These are phyloP conservation scores for Euura saliciscinereae DNA, from an alignment of 1,140 invertebrate species.

Conservation along the genomic window DNA sequence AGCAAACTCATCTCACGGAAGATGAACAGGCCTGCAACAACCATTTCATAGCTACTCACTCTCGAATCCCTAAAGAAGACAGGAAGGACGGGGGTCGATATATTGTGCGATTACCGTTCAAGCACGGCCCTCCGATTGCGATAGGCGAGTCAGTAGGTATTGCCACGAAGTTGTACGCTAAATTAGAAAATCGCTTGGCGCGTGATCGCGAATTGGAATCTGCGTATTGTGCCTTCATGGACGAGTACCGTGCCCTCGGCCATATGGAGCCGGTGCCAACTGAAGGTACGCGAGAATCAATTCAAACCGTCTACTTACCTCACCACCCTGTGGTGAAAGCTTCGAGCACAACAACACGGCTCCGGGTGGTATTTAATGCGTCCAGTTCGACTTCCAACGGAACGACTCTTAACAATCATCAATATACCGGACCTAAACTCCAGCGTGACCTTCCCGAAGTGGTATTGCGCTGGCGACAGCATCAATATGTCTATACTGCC, in stretches of 20 bases:
- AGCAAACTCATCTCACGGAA: neutral
- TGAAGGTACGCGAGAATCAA: no score
- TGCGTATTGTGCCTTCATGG: constrained; percentile 33
- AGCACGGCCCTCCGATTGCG: no score
- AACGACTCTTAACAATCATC: constrained; percentile 37
- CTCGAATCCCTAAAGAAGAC: no score
- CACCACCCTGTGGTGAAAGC: constrained; percentile 38
- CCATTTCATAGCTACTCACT: neutral
- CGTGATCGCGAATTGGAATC: neutral
- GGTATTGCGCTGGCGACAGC: neutral
- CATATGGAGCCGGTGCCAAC: neutral
- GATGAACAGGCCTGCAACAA: neutral
- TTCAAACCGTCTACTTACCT: constrained; percentile 24
- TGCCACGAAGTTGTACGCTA: neutral
- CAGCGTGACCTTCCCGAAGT: constrained; percentile 6
- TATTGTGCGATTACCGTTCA: neutral
- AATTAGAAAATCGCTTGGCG: neutral
- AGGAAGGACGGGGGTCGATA: neutral
- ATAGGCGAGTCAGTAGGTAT: no score
- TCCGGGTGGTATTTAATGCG: constrained; percentile 23
- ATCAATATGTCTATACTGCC: no score
- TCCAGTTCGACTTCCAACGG: constrained; percentile 32
- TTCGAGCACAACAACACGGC: constrained; percentile 31
- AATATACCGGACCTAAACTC: neutral
- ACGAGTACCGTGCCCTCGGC: constrained; percentile 34